These are phyloP conservation scores for Triplophysa yarkandensis DNA, from an alignment of 2,797 vertebrate genomes.

Conservation along the genomic window DNA sequence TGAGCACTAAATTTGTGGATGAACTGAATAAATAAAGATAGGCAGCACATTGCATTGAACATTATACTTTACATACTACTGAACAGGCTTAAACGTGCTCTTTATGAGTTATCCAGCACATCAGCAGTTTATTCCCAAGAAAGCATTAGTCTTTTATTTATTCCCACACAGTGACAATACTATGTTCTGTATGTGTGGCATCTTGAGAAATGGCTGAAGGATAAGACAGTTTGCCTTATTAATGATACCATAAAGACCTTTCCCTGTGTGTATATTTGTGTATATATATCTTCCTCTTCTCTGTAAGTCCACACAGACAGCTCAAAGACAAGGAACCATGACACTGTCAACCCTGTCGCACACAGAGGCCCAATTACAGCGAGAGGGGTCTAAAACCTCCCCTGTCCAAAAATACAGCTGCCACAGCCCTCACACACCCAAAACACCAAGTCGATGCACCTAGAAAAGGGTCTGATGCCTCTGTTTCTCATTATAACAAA, in stretches of 20 bases:
- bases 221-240: slow-evolving; percentile 25
- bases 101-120: background rate
- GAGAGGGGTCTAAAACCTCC: slow-evolving; percentile 26
- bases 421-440: slow-evolving; percentile 15
- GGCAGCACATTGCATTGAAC: background rate
- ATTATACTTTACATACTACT: background rate
- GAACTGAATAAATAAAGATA: background rate
- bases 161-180: slow-evolving; percentile 10
- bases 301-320: slow-evolving; percentile 18
- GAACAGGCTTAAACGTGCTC: too few relatives aligned
- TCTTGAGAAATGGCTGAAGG: slow-evolving; percentile 8
- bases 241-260: slow-evolving; percentile 10
- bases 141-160: background rate
- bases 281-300: slow-evolving; percentile 6
- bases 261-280: background rate
- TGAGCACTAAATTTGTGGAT: too few relatives aligned
- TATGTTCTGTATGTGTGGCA: slow-evolving; percentile 6
- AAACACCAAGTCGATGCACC: slow-evolving; percentile 26
- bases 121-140: background rate
- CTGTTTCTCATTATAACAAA: background rate
- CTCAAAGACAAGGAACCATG: slow-evolving; percentile 24
- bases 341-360: slow-evolving; percentile 32
- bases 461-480: slow-evolving; percentile 4
- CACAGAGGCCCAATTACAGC: slow-evolving; percentile 50
- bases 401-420: slow-evolving; percentile 30